Evolutionary conservation across 2,113 vertebrate genomes (phyloP).

Genomic region (Anguilla rostrata): DNA sequence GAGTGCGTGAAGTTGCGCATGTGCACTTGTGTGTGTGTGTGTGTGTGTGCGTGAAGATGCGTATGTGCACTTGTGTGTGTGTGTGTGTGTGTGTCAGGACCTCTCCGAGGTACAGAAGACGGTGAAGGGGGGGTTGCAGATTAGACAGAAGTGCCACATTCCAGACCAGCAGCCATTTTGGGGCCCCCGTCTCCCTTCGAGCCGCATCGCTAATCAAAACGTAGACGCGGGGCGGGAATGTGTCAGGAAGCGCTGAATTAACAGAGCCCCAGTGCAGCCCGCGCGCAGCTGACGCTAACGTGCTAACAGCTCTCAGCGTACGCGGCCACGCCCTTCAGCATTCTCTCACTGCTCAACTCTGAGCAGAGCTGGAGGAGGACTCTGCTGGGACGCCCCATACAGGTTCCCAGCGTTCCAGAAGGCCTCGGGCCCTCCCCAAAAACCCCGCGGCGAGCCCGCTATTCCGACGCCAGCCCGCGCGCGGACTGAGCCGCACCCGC

Average conservation of each 20-base stretch:
- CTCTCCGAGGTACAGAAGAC: neutral
- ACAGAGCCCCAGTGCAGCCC: neutral
- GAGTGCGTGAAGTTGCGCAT: too few relatives aligned
- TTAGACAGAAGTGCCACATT: conserved; percentile 57
- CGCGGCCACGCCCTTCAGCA: neutral
- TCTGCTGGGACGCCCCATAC: neutral
- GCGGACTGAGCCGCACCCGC: too few relatives aligned
- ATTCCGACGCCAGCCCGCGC: too few relatives aligned
- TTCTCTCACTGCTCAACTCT: conserved; percentile 12
- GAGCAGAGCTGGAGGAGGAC: neutral
- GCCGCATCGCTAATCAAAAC: conserved; percentile 65
- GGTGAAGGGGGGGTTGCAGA: neutral
- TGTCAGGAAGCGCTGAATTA: conserved; percentile 49
- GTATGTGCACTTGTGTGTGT: neutral
- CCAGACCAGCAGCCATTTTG: conserved; percentile 38
- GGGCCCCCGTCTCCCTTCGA: conserved; percentile 44
- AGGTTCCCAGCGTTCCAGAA: neutral
- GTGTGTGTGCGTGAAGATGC: neutral
- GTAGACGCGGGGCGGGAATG: conserved; percentile 62
- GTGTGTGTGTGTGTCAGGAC: neutral
- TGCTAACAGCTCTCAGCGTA: neutral
- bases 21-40: neutral
- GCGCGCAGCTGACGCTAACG: too few relatives aligned
- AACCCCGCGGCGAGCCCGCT: too few relatives aligned
- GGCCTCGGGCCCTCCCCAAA: neutral